Conservation (phyloP, 2,113 vertebrate species). For the Tympanuchus pallidicinctus region DNA sequence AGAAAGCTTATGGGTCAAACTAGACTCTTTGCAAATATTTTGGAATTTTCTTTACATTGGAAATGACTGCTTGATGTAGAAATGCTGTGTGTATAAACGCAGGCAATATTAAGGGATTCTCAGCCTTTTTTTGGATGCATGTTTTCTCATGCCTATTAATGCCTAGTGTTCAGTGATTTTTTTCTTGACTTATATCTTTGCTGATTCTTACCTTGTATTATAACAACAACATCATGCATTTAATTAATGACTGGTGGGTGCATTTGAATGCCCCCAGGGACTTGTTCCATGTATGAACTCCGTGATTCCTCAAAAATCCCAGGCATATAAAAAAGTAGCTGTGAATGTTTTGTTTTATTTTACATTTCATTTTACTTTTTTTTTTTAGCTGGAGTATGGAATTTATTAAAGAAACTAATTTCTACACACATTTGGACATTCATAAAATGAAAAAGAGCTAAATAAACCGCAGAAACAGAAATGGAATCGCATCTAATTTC, state of each 20-base stretch:
- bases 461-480: not conserved
- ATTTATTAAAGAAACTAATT: not conserved
- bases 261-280: not conserved
- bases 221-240: not conserved
- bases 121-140: not conserved
- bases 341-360: not conserved
- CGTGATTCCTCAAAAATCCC: not conserved
- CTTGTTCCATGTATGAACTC: not conserved
- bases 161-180: not conserved
- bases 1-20: not conserved
- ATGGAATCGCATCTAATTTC: not conserved
- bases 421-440: not conserved
- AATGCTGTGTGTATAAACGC: not conserved
- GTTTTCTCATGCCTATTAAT: not conserved
- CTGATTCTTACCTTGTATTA: not conserved
- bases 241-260: not conserved
- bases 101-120: not conserved
- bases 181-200: not conserved
- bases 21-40: not conserved
- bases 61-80: not conserved
- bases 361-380: not conserved
- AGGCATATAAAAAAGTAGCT: not conserved
- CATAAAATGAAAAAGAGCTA: not conserved
- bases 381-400: not conserved
- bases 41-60: not conserved